Base-by-base conservation (phyloP, 2,113 vertebrate genomes). In the Peromyscus polionotus region DNA sequence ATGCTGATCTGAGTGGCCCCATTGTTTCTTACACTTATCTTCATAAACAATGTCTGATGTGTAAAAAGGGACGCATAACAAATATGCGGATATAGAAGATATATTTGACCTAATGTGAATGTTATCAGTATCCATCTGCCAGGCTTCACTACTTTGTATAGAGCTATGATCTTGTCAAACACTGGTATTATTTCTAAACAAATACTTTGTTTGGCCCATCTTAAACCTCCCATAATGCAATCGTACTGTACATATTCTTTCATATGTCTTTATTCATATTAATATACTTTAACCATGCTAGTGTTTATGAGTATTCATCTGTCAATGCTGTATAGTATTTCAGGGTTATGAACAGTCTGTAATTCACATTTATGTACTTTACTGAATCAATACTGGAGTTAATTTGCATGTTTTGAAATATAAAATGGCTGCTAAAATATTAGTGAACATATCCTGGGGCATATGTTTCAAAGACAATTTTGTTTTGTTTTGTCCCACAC, bases 191-290 rank as follows among this genome's bases (percentile, higher is more conserved):
- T 83, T 93, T 67, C 39, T 51, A 91, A 93, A 92, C 36, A 89
- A 90, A 70, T 54, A 90, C 48, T 92, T 92, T 42, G 0, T 28
- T 93, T 83, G 90, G 1, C 17, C 57, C 57, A 90, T 92, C 95
- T 95, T 83, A 48, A 88, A 63, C 17, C 76, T 90, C 28, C 28
- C 11, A 57, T 45, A 79, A n/a, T 89, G 13, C 86, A 89, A 87
- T 73, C 1, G 14, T 45, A 83, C 4, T 68, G 16, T 33, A 48
- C 3, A 45, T 72, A 2, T 31, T 19, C 7, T 72, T 72, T 19
- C 33, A 39, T 22, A 42, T 42, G 12, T 63, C 12, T 24, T 85
- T 80, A 39, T 91, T 89, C 16, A 31, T 93, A 28, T 88, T 48
- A 17, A 75, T 73, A 59, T 17, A 28, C 70, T 31, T 48, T 59